Conservation (phyloP, 2,113 vertebrate genomes). For the Chionis minor region DNA sequence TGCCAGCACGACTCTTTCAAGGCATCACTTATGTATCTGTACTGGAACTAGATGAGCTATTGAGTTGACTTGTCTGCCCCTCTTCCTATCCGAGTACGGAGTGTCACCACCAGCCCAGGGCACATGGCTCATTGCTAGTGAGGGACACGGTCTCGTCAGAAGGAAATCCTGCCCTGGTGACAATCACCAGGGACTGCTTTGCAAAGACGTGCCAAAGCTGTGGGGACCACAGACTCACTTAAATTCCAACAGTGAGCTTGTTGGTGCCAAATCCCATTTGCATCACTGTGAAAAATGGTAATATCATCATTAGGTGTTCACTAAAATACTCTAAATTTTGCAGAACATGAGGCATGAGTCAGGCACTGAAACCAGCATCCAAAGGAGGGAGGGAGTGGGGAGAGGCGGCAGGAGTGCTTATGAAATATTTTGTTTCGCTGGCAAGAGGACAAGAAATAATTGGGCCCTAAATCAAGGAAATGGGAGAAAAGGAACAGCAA, state of each 20-base stretch:
- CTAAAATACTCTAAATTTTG: constrained; percentile 66
- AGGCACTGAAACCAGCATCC: constrained; percentile 68
- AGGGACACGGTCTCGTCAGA: background rate
- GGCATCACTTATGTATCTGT: accelerated
- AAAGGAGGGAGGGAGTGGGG: constrained; percentile 41
- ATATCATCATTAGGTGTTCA: constrained; percentile 58
- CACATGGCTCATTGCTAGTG: background rate
- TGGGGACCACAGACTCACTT: background rate
- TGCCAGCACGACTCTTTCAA: background rate
- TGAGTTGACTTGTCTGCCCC: background rate
- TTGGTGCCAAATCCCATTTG: constrained; percentile 53
- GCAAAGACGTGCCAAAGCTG: background rate
- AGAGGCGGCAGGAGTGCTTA: constrained; percentile 66
- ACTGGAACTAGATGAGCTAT: background rate
- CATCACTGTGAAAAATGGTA: constrained; percentile 59
- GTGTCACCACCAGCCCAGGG: background rate
- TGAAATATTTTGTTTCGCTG: constrained; percentile 83
- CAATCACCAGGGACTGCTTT: background rate
- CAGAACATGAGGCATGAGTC: constrained; percentile 64
- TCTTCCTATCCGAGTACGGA: background rate
- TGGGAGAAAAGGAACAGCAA: constrained; percentile 78
- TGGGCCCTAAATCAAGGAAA: constrained; percentile 83
- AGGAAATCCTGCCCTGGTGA: background rate
- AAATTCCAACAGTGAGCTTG: background rate
- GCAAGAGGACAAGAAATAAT: constrained; percentile 84